Evolutionary conservation across 2,113 vertebrate species (phyloP), one percentile per base, ranked within the genome.

Genomic region (Laterallus jamaicensis): DNA sequence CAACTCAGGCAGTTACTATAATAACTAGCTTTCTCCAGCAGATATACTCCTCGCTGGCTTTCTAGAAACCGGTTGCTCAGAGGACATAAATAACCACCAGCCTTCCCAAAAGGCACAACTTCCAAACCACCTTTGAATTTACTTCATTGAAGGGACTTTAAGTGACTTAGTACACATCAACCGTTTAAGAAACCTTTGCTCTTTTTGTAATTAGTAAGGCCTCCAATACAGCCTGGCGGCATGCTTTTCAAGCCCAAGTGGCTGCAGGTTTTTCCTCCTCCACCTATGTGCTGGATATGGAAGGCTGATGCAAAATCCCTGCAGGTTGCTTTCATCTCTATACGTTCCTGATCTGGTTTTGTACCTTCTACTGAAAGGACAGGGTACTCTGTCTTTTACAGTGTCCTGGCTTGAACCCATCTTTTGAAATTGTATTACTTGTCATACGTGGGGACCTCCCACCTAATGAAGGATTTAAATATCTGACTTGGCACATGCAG

Each of bases 41-140:
- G 90, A 49, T 39, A 1, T 76, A 26, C 78, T 69, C 58, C 4
- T 3, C 76, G 15, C 42, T 29, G 82, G 37, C 55, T 88, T 71
- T 77, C 92, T 62, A 90, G 35, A 86, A 90, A 66, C 28, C 4
- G 3, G 7, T 64, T 83, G 60, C 91, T 90, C 68, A 15, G 24
- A 17, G 66, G 60, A 82, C 73, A 80, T 70, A 90, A 93, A 82
- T 75, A 81, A 50, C 73, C 40, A 44, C 63, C 90, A 66, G 70
- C n/a, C 44, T n/a, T 86, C 50, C 93, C 64, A 54, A 66, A 78
- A 82, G 88, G 93, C 60, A 54, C 2, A 29, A 78, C 69, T 91
- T 92, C 81, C 86, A 93, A 92, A 91, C 62, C 62, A 77, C 87
- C 54, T 81, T 82, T 22, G 73, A 75, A 58, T 59, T 94, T 91